Base-by-base conservation (phyloP, 2,888 invertebrate genomes). In the Nineta flava region DNA sequence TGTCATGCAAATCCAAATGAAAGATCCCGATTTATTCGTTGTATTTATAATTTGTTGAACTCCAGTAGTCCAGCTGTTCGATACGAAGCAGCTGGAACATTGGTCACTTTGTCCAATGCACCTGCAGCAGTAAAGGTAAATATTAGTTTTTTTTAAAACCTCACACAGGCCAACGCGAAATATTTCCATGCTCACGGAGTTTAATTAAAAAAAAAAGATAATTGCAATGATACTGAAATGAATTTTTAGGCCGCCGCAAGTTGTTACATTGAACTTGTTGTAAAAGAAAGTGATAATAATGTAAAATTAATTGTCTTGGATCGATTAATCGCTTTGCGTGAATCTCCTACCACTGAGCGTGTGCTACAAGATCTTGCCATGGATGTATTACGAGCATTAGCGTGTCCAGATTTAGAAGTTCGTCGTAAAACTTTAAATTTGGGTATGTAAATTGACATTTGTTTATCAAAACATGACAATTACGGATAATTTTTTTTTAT, bases 261-360 rank as follows among this genome's bases (percentile, higher is more conserved):
- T 38, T 95, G 96, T 67, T 99, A 99, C 70, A 97, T 99, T 61
- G 99, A 99, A 63, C 71, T 99, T 57, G 93, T 99, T 53, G 87
- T 97, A n/a, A 99, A 97, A 68, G 99, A 99, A 67, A 95, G 95
- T 68, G 99, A 99, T 68, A 99, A 99, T 71, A 99, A 99, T 72
- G 97, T 99, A 13, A 99, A 99, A 71, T 73, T 99, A 51, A 99
- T 99, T 58, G 97, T 99, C 9, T 72, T 99, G 59, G 96, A 95
- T 61, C 80, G 96, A 16, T 73, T 99, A 54, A 83, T 91, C 56
- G 87, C 87, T 2, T 76, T 99, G 65, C 83, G 85, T 55, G 90
- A 86, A 53, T 35, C 35, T 9, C 83, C 87, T 16, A 76, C 78
- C 47, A 87, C 87, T 65, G 93, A 92, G 61, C 81, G 88, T 55